Percentiles rank a stretch among this genome's conserved stretches.
Evolutionary conservation across 2,797 vertebrate genomes (phyloP).

Genomic region (Salarias fasciatus): DNA sequence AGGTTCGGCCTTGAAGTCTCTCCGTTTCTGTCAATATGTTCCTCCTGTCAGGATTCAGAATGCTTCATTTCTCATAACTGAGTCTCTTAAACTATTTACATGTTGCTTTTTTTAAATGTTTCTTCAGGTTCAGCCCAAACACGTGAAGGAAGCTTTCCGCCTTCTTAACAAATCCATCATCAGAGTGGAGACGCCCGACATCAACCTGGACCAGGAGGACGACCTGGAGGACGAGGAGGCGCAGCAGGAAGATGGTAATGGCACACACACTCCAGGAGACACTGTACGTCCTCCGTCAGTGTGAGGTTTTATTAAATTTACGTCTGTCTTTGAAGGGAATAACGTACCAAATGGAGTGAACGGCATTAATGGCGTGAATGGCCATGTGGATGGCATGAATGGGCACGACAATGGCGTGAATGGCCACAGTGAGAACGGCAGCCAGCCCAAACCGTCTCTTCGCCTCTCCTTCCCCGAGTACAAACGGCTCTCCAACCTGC

Average conservation of each 20-base stretch:
- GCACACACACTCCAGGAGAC: too few species aligned
- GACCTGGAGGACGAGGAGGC: constrained; percentile 80
- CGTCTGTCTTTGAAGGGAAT: constrained; percentile 73
- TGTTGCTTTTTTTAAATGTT: too few species aligned
- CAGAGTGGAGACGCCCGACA: constrained; percentile 96
- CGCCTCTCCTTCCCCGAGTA: constrained; percentile 93
- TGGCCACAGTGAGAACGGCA: constrained; percentile 74
- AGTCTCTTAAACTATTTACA: too few species aligned
- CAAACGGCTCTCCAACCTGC: constrained; percentile 92
- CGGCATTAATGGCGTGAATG: constrained; percentile 68
- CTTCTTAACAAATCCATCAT: constrained; percentile 99
- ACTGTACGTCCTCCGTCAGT: too few species aligned
- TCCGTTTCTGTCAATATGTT: too few species aligned
- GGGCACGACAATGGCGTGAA: constrained; percentile 60
- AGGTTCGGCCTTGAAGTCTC: constrained; percentile 76
- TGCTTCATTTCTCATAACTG: too few species aligned
- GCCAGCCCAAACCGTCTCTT: constrained; percentile 83
- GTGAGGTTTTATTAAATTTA: background rate
- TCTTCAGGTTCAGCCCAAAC: constrained; percentile 95
- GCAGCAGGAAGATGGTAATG: constrained; percentile 67
- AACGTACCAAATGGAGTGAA: constrained; percentile 81
- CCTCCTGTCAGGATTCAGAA: too few species aligned
- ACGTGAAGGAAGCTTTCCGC: constrained; percentile 98
- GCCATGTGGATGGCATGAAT: constrained; percentile 63
- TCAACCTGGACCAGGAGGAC: constrained; percentile 95